Evolutionary conservation across 2,113 vertebrate genomes (phyloP), one percentile per base, ranked within the genome.

Genomic region (Perca schrenkii): DNA sequence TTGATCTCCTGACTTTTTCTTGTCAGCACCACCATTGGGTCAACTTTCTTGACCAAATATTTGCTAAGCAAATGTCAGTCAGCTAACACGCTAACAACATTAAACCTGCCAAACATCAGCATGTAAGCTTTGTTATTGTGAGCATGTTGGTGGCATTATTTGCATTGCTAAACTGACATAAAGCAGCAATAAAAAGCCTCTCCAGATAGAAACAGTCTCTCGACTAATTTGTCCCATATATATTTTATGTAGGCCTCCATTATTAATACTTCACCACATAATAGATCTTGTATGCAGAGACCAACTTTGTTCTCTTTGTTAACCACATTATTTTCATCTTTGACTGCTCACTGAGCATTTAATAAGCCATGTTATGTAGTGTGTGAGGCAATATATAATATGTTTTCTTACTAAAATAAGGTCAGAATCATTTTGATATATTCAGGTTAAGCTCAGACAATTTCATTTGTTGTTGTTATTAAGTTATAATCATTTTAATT

Each of bases 401-500:
- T 53, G 65, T 43, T 75, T 79, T 62, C 65, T 64, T n/a, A 40
- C 28, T 52, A 28, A 61, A 65, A 84, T 65, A 43, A 62, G 71
- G 71, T 61, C 66, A 68, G 17, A 79, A 69, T 70, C 19, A 80
- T 87, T 85, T 75, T 43, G 19, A 57, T n/a, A 28, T 74, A 77
- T 74, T 69, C 67, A 25, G 14, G 17, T 82, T 85, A 31, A 28
- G 16, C 31, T 66, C 81, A 50, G 71, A 50, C 25, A 76, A 71
- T 81, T 85, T 25, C 0, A 86, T 86, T 81, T 78, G n/a, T 52
- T 31, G 25, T 13, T 50, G 15, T 74, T 72, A 62, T 80, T 77
- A 22, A 66, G 52, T 66, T 77, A 60, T 63, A 80, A 70, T 80
- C 31, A n/a, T 54, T 81, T 84, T 36, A 82, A 79, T 83, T 73